phyloP scores from a whole-genome alignment of 1,140 invertebrate species.

The Euwallacea similis region DNA sequence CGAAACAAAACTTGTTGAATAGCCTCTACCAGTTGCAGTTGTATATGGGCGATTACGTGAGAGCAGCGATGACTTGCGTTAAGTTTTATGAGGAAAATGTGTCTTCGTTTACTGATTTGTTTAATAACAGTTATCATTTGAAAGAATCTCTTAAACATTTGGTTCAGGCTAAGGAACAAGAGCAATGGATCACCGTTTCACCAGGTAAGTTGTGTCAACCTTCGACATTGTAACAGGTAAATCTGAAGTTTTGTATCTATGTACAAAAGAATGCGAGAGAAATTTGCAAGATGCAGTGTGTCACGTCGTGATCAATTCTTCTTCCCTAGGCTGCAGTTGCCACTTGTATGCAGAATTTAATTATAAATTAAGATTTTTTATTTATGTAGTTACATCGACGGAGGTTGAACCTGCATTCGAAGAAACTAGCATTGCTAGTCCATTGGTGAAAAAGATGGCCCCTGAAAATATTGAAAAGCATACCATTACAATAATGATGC shows the following conservation, averaged over 20 bases:
- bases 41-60: slow-evolving; percentile 67
- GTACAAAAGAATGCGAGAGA: no score
- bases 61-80: slow-evolving; percentile 75
- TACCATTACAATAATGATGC: slow-evolving; percentile 68
- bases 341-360: no score
- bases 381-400: slow-evolving; percentile 12
- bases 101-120: slow-evolving; percentile 60
- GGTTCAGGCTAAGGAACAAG: slow-evolving; percentile 56
- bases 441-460: slow-evolving; percentile 66
- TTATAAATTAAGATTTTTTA: no score
- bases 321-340: no score
- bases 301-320: no score
- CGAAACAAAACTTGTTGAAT: slow-evolving; percentile 64
- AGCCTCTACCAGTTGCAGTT: slow-evolving; percentile 71
- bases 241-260: neutral
- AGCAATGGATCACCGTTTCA: slow-evolving; percentile 53
- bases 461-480: slow-evolving; percentile 67
- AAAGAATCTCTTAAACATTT: slow-evolving; percentile 65
- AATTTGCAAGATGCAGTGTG: no score
- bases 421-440: slow-evolving; percentile 51
- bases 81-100: slow-evolving; percentile 65
- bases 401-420: slow-evolving; percentile 51
- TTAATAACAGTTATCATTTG: slow-evolving; percentile 59
- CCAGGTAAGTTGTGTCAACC: slow-evolving; percentile 39
- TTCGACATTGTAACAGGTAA: neutral